phyloP scores from a whole-genome alignment of 2,888 invertebrate species.

The Teleogryllus oceanicus region DNA sequence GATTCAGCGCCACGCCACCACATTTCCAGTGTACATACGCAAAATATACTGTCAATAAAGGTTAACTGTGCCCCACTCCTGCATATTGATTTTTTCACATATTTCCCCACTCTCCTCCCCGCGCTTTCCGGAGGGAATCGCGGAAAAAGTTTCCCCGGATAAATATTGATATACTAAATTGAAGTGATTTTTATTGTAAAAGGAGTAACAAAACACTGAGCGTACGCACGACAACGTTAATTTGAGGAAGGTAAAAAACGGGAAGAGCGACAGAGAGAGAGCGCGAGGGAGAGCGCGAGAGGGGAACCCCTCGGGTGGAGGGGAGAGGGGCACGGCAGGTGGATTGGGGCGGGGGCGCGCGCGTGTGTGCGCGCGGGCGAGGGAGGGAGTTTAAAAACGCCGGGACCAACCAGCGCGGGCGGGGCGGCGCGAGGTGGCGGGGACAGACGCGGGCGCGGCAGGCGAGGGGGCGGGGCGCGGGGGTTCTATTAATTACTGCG shows the following conservation, averaged over 20 bases:
- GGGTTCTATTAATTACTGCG: not conserved
- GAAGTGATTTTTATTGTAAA: slow-evolving; percentile 18
- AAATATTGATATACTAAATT: slow-evolving; percentile 18
- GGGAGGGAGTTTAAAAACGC: not conserved
- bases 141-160: slow-evolving; percentile 1
- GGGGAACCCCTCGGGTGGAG: not conserved
- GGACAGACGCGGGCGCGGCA: not conserved
- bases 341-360: not conserved
- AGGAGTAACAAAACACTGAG: slow-evolving; percentile 5
- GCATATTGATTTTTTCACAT: slow-evolving; percentile 18
- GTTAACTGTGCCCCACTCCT: slow-evolving; percentile 5
- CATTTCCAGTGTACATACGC: slow-evolving; percentile 9
- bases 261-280: not conserved
- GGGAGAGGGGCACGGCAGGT: not conserved
- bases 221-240: not conserved
- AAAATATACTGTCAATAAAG: slow-evolving; percentile 18
- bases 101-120: not conserved
- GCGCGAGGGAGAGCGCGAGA: not conserved
- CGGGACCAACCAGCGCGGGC: not conserved
- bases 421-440: not conserved
- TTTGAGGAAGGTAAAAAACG: not conserved
- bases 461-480: not conserved
- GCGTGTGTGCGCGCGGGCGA: not conserved
- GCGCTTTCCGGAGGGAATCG: not conserved
- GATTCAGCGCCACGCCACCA: slow-evolving; percentile 9